These are phyloP conservation scores for Periophthalmus magnuspinnatus DNA, from an alignment of 2,797 vertebrate genomes.

Conservation along the genomic window DNA sequence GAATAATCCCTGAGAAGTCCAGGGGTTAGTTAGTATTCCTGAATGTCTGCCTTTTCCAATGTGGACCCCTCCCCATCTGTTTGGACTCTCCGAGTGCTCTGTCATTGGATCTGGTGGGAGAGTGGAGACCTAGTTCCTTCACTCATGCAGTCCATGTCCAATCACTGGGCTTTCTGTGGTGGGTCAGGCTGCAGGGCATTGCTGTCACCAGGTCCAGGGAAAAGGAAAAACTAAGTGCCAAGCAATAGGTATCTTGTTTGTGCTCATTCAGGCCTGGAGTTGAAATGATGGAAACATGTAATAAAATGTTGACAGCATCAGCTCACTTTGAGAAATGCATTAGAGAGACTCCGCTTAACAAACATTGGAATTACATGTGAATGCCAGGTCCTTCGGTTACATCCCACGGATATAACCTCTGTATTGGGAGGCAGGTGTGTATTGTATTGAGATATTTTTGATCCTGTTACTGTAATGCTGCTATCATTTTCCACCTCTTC, in stretches of 20 bases:
- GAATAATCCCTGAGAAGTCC: constrained; percentile 77
- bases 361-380: neutral
- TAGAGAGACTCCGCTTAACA: neutral
- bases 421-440: constrained; percentile 10
- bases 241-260: constrained; percentile 10
- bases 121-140: constrained; percentile 60
- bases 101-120: constrained; percentile 77
- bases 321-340: neutral
- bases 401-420: constrained; percentile 15
- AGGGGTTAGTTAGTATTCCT: constrained; percentile 66
- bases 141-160: constrained; percentile 36
- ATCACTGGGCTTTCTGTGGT: constrained; percentile 57
- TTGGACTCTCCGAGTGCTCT: constrained; percentile 65
- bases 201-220: constrained; percentile 61
- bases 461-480: constrained; percentile 74
- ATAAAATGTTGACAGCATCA: constrained; percentile 8
- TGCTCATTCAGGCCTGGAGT: neutral
- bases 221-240: constrained; percentile 18
- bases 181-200: constrained; percentile 59
- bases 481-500: constrained; percentile 71
- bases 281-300: constrained; percentile 6
- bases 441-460: constrained; percentile 62
- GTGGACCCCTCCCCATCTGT: constrained; percentile 57
- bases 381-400: constrained; percentile 5
- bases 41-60: constrained; percentile 58